Evolutionary conservation across 2,888 invertebrate species (phyloP), one percentile per base, ranked within the genome.

Genomic region (Nemotelus nigrinus): DNA sequence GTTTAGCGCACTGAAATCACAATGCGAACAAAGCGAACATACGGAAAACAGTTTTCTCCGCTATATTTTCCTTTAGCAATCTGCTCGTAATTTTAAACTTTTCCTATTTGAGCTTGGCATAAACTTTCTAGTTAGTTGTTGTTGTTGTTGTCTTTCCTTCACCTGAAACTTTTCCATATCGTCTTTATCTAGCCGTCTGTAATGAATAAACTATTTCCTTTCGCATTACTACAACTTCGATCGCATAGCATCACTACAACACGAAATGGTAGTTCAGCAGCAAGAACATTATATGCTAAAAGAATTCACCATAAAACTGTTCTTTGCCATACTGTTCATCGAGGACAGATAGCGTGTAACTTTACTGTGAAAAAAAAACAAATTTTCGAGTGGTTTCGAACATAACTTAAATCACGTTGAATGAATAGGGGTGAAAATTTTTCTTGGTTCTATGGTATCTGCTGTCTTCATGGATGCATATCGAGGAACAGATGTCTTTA

Each of bases 321-420:
- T 25, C 25, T 25, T 25, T 25, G 25, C 25, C 25, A 25, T 25
- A 1, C 25, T 25, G 47, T 47, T 5, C 53, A 53, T 50, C n/a
- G 8, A 39, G 6, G 68, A 53, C 3, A 68, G 68, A 68, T 68
- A 68, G 39, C 41, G 60, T 6, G 8, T 53, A 68, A 68, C 68
- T 68, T 68, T 50, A 43, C 70, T 7, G 44, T 70, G 25, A 55
- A 55, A 70, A 25, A 25, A 25, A 70, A 70, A 70, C 53, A 53
- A 70, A 70, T 55, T 70, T 70, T 70, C 70, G 53, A 70, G 55
- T 70, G 70, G 70, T 70, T 55, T n/a, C 43, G 55, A 70, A 70
- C 47, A 55, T 70, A 70, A 41, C 39, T 47, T 47, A 70, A 70
- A 70, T 70, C 70, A 70, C 25, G 55, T 10, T 47, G 55, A 25